phyloP scores from a whole-genome alignment of 2,113 vertebrate species.

The Triplophysa rosa region DNA sequence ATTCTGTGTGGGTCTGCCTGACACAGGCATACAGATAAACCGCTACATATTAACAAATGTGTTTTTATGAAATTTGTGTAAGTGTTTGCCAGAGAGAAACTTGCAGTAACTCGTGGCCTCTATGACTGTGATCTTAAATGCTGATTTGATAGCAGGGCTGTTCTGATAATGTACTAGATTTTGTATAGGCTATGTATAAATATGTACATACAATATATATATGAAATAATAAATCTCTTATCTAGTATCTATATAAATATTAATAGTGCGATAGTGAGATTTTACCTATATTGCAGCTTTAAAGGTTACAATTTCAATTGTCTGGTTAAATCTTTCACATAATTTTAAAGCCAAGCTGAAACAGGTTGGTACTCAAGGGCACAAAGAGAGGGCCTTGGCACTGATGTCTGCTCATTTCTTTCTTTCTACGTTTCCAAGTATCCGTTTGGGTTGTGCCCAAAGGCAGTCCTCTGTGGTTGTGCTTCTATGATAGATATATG shows the following conservation, averaged over 20 bases:
- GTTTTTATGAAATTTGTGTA: not conserved
- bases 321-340: too few relatives aligned
- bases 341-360: too few relatives aligned
- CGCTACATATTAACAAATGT: not conserved
- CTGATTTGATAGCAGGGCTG: not conserved
- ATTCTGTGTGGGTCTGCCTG: not conserved
- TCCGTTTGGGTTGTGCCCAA: too few relatives aligned
- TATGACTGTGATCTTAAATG: slow-evolving; percentile 4
- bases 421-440: too few relatives aligned
- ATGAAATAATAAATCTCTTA: not conserved
- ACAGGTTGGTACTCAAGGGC: too few relatives aligned
- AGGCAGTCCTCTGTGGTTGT: too few relatives aligned
- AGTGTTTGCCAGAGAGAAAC: not conserved
- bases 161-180: slow-evolving; percentile 21
- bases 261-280: not conserved
- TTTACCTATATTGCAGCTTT: too few relatives aligned
- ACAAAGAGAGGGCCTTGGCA: too few relatives aligned
- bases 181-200: slow-evolving; percentile 25
- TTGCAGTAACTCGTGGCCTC: not conserved
- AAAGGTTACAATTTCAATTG: too few relatives aligned
- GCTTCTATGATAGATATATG: too few relatives aligned
- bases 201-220: slow-evolving; percentile 39
- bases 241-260: not conserved
- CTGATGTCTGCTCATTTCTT: too few relatives aligned
- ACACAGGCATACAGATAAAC: not conserved